Evolutionary conservation across 2,113 vertebrate genomes (phyloP).

Genomic region (Neolamprologus sp.): DNA sequence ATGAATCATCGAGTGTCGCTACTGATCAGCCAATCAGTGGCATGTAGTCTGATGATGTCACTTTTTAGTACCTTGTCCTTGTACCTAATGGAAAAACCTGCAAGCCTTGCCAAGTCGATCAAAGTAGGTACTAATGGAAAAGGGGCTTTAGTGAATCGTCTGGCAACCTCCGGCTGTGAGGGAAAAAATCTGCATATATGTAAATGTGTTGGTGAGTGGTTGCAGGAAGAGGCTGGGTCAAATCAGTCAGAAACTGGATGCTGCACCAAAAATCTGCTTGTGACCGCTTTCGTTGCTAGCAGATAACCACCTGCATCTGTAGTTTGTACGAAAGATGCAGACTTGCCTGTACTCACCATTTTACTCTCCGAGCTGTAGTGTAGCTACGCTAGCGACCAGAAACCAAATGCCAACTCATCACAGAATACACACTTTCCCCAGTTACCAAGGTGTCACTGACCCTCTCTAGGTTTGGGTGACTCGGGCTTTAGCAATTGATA

Average conservation of each 20-base stretch:
- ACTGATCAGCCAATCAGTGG: background rate
- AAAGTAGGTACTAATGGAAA: background rate
- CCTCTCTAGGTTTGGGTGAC: background rate
- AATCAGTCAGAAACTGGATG: background rate
- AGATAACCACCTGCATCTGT: background rate
- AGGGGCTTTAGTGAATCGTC: background rate
- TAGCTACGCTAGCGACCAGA: background rate
- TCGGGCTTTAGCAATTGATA: background rate
- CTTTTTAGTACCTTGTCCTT: background rate
- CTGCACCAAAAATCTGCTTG: background rate
- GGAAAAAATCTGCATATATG: background rate
- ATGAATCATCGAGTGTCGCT: fast-evolving
- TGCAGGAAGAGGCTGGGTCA: background rate
- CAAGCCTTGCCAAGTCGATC: fast-evolving
- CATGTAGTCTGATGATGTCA: background rate
- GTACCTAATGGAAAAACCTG: background rate
- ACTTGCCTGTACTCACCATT: background rate
- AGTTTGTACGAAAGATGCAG: background rate
- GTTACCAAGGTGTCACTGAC: background rate
- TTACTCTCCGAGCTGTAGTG: background rate
- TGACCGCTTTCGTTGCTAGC: background rate
- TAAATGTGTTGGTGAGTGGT: background rate
- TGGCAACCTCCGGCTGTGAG: background rate
- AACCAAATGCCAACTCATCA: background rate
- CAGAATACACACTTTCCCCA: background rate